Conservation (phyloP, 2,888 invertebrate species). For the Lucinisca nassula region DNA sequence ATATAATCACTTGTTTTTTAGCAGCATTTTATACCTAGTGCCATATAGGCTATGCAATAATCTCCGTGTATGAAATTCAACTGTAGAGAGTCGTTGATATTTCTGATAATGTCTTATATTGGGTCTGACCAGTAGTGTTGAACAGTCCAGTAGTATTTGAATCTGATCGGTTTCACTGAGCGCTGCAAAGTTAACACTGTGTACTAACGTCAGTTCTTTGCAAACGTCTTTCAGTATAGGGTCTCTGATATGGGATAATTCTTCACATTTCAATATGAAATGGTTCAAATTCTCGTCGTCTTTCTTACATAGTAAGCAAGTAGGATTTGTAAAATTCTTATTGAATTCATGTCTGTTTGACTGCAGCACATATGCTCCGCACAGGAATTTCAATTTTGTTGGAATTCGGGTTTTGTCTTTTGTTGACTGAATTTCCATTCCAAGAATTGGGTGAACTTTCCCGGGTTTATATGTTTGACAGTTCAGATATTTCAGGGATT, state of each 20-base stretch:
- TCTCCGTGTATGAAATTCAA: background rate
- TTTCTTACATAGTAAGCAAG: background rate
- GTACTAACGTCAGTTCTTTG: background rate
- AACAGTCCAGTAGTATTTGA: background rate
- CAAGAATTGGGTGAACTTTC: background rate
- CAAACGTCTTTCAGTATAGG: background rate
- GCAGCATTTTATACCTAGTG: no score
- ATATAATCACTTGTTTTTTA: no score
- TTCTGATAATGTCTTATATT: no score
- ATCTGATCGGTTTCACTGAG: background rate
- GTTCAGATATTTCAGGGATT: background rate
- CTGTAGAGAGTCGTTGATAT: background rate
- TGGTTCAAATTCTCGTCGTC: background rate
- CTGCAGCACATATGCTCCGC: background rate
- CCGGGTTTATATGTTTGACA: background rate
- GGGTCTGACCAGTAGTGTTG: background rate
- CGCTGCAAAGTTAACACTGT: background rate
- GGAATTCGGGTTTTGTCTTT: background rate
- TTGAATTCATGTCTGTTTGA: background rate
- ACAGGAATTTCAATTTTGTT: background rate
- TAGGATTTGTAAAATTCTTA: background rate
- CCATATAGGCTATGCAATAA: background rate
- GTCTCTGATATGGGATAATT: background rate
- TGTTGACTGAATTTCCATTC: background rate
- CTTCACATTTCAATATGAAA: background rate